Percentiles rank a stretch among this genome's conserved stretches.
These are phyloP conservation scores for Camponotus pennsylvanicus DNA, from an alignment of 1,140 invertebrate species.

Conservation along the genomic window DNA sequence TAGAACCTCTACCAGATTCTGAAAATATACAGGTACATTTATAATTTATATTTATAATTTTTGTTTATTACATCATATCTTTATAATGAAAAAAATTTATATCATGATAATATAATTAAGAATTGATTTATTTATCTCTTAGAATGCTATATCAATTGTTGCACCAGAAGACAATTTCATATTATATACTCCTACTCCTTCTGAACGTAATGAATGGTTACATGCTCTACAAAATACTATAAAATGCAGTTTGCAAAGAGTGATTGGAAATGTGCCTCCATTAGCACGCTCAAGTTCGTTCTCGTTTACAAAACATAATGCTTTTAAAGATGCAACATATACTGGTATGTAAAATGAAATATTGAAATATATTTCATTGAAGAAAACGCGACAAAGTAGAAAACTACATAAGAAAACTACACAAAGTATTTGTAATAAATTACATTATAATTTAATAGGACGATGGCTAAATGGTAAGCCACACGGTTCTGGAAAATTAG, in stretches of 20 bases:
- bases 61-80: not conserved
- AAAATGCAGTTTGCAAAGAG: conserved; percentile 83
- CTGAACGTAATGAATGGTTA: conserved; percentile 93
- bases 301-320: conserved; percentile 90
- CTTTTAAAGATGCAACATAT: conserved; percentile 93
- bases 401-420: too few species aligned
- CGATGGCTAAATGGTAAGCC: conserved; percentile 93
- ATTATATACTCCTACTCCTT: conserved; percentile 88
- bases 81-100: not conserved
- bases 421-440: conserved; percentile 10
- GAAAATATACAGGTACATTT: conserved; percentile 86
- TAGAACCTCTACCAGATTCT: conserved; percentile 89
- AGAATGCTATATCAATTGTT: conserved; percentile 90
- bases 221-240: conserved; percentile 90
- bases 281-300: conserved; percentile 90
- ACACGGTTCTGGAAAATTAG: conserved; percentile 93
- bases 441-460: conserved; percentile 80
- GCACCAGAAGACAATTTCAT: conserved; percentile 93
- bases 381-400: not conserved
- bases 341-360: conserved; percentile 81
- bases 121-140: conserved; percentile 70
- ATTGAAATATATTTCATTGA: conserved; percentile 46
- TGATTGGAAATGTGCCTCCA: conserved; percentile 88
- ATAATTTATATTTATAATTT: conserved; percentile 11
- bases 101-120: conserved; percentile 20